These are phyloP conservation scores for Upupa epops DNA, from an alignment of 2,113 vertebrate genomes.

Conservation along the genomic window DNA sequence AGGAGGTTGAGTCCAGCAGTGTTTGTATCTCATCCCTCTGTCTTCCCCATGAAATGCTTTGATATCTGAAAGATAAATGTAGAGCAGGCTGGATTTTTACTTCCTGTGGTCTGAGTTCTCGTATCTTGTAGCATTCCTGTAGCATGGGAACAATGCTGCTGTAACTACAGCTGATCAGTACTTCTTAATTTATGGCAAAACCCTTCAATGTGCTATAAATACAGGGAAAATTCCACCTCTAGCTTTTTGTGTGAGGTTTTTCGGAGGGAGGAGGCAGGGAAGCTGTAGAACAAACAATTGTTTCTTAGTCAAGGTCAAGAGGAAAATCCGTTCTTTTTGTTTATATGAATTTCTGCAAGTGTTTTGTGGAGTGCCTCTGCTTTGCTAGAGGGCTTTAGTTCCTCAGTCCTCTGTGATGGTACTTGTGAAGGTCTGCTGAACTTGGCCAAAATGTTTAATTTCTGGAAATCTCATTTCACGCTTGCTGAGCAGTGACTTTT, in stretches of 20 bases:
- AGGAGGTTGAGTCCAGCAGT: neutral
- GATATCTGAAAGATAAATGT: neutral
- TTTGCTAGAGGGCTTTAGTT: neutral
- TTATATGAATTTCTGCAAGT: neutral
- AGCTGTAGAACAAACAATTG: neutral
- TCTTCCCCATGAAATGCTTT: neutral
- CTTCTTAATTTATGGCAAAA: neutral
- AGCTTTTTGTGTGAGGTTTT: neutral
- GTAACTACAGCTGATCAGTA: neutral
- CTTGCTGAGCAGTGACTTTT: constrained; percentile 17
- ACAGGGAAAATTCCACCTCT: neutral
- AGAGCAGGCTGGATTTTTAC: neutral
- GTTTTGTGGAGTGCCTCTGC: neutral
- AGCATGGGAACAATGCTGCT: neutral
- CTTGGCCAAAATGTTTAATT: neutral
- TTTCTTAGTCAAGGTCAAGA: neutral
- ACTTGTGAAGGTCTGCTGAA: neutral
- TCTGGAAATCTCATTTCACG: constrained; percentile 40
- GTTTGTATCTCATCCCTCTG: too few species aligned
- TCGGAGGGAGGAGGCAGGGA: neutral
- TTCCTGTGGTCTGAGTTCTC: neutral
- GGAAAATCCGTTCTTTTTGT: neutral
- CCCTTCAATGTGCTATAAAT: neutral
- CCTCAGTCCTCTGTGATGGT: neutral
- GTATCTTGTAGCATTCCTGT: neutral